phyloP scores from a whole-genome alignment of 2,797 vertebrate genomes.

The Eleutherodactylus coqui region DNA sequence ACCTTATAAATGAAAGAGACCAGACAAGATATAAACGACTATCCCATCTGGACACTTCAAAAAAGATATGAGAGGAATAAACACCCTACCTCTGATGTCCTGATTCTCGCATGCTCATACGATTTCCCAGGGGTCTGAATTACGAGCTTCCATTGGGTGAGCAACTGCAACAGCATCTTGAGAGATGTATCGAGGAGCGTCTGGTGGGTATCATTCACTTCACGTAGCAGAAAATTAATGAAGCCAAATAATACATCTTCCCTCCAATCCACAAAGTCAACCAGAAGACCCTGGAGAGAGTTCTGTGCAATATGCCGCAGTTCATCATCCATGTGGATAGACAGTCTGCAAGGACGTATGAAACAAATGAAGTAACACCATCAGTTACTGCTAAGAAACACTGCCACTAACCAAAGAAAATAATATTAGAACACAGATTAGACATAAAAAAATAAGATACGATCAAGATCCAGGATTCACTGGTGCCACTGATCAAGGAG shows the following conservation, averaged over 20 bases:
- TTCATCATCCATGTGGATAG: slow-evolving; percentile 98
- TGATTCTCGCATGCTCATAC: slow-evolving; percentile 73
- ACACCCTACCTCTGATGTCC: slow-evolving; percentile 76
- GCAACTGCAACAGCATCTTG: slow-evolving; percentile 94
- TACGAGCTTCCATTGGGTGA: slow-evolving; percentile 95
- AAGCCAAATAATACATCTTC: slow-evolving; percentile 97
- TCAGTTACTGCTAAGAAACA: background rate
- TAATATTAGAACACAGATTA: background rate
- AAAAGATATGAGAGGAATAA: background rate
- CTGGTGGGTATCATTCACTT: slow-evolving; percentile 95
- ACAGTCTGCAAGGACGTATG: slow-evolving; percentile 79
- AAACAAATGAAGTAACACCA: background rate
- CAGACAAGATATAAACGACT: background rate
- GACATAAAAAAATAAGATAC: background rate
- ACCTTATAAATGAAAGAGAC: background rate
- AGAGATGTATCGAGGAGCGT: slow-evolving; percentile 93
- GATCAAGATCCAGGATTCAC: no score
- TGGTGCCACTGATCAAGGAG: no score
- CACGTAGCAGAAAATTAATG: slow-evolving; percentile 94
- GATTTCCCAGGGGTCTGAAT: slow-evolving; percentile 84
- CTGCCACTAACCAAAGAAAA: background rate
- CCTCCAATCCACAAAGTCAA: slow-evolving; percentile 97
- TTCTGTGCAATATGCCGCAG: slow-evolving; percentile 97
- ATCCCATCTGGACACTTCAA: slow-evolving; percentile 3
- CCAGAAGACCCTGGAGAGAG: slow-evolving; percentile 93